Evolutionary conservation across 2,888 invertebrate genomes (phyloP), one percentile per base, ranked within the genome.

Genomic region (Synanthedon myopaeformis): DNA sequence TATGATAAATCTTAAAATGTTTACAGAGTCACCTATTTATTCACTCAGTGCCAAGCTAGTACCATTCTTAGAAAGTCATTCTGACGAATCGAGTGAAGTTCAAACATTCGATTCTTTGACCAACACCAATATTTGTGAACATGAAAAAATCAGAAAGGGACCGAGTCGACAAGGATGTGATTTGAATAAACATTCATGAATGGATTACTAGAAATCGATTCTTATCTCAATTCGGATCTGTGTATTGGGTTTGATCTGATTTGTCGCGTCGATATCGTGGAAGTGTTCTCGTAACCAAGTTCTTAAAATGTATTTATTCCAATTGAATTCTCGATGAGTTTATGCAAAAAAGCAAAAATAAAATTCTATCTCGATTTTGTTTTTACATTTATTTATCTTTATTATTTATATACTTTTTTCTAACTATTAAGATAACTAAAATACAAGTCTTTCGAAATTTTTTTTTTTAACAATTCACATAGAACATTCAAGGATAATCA

Each of bases 81-180:
- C 63, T 67, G 63, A 69, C 58, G 59, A 58, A 70, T 69, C 57
- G 70, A 76, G 77, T 70, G 73, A 59, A 70, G 66, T 72, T 74
- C 75, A 79, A 79, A 79, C 73, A 79, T 74, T 74, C 71, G 60
- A 60, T 65, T 67, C 69, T 78, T 72, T 75, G 69, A 70, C 73
- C 69, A 69, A 63, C 60, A 72, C 65, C 67, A 77, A 81, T 76
- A 76, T 78, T 77, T 74, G 71, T 65, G 58, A 59, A 65, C 66
- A n/a, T 42, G 48, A 45, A 71, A 70, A 72, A 70, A 72, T 55
- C 66, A 63, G 66, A 70, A 69, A 68, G 64, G 65, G 64, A 57
- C 62, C 70, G 64, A 57, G 59, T 62, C 56, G 59, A 52, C 60
- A 58, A 63, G 65, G 70, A 72, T 70, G 72, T 74, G 78, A 77